These are phyloP conservation scores for Dendrocopos noguchii DNA, from an alignment of 2,113 vertebrate genomes.

Conservation along the genomic window DNA sequence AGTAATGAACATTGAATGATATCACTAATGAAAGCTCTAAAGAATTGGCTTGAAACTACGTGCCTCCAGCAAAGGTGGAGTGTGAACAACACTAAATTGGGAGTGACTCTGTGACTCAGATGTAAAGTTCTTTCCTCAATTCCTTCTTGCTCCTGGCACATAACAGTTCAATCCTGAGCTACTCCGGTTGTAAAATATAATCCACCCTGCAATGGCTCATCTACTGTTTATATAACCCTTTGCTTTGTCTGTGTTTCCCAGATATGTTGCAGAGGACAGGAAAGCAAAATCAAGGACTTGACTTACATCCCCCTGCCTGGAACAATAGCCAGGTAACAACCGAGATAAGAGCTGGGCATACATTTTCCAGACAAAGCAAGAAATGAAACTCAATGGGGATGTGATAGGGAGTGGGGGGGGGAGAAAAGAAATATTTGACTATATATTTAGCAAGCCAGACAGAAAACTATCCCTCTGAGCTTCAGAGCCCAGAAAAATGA, in stretches of 20 bases:
- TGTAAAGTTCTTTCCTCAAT: conserved; percentile 10
- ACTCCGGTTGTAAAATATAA: conserved; percentile 31
- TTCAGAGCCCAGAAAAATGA: not conserved
- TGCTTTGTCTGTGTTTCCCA: not conserved
- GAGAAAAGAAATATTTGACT: not conserved
- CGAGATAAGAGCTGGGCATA: not conserved
- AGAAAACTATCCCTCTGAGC: not conserved
- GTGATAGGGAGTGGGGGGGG: too few species aligned
- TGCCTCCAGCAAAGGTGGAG: conserved; percentile 33
- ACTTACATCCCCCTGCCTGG: not conserved
- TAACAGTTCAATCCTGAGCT: conserved; percentile 4
- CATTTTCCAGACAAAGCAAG: not conserved
- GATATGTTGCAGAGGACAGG: not conserved
- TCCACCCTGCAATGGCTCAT: conserved; percentile 41
- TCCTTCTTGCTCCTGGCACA: conserved; percentile 22
- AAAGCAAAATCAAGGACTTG: not conserved
- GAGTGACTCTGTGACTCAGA: conserved; percentile 47
- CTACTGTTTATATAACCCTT: conserved; percentile 48
- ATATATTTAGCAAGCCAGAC: not conserved
- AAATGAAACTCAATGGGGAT: not conserved
- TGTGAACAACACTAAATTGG: not conserved
- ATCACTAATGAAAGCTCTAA: not conserved
- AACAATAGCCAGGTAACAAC: conserved; percentile 13
- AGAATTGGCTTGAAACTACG: not conserved
- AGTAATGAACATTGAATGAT: not conserved